Evolutionary conservation across 2,113 vertebrate genomes (phyloP).

Genomic region (Gopherus flavomarginatus): DNA sequence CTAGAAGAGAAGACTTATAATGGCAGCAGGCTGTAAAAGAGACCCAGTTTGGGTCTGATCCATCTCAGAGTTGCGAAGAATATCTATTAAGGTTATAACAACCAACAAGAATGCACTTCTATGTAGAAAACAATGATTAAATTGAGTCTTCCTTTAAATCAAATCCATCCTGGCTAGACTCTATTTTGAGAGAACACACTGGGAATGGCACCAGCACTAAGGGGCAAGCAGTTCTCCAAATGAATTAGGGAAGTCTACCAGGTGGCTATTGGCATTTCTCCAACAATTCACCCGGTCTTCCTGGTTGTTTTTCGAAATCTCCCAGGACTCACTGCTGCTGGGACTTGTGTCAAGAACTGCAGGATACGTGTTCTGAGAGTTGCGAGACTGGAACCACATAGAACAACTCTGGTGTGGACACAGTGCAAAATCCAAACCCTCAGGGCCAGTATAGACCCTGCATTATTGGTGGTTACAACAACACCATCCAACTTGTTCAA

Average conservation of each 20-base stretch:
- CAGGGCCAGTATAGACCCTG: background rate
- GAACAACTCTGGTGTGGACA: background rate
- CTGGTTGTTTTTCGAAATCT: background rate
- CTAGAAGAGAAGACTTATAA: no score
- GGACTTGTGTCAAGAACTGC: conserved; percentile 7
- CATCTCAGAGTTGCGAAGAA: no score
- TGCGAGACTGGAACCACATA: background rate
- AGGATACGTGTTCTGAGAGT: background rate
- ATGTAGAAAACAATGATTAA: no score
- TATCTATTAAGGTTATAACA: no score
- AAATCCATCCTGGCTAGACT: background rate
- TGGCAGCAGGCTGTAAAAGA: no score
- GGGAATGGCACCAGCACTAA: background rate
- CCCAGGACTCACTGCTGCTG: background rate
- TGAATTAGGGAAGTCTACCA: accelerated
- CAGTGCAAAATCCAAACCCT: background rate
- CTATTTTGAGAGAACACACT: background rate
- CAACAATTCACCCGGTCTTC: background rate
- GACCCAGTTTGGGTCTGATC: no score
- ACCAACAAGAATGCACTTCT: no score
- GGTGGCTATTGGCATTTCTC: background rate
- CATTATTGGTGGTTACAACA: background rate
- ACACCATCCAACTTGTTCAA: background rate
- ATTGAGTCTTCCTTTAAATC: no score
- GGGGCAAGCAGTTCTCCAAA: background rate